These are phyloP conservation scores for Leptodactylus fuscus DNA, from an alignment of 2,113 vertebrate species.

Conservation along the genomic window DNA sequence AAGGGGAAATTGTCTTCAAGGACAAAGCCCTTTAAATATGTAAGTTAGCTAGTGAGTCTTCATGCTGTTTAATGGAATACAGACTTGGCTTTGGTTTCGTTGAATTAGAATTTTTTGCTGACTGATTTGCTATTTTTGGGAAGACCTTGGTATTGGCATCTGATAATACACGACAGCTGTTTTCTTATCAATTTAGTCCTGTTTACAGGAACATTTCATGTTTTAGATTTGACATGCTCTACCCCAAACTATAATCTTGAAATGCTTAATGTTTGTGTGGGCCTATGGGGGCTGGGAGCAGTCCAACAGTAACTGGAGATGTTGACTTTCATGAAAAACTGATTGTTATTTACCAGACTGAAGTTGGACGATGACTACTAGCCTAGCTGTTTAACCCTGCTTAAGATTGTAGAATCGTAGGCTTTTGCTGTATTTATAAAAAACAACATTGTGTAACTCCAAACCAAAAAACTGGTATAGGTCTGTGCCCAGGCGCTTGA, in stretches of 20 bases:
- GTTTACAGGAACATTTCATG: constrained; percentile 23
- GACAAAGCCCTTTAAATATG: too few relatives aligned
- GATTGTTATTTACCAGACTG: background rate
- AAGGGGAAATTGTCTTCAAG: too few relatives aligned
- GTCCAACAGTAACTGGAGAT: background rate
- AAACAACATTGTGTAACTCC: too few relatives aligned
- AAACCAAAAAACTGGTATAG: too few relatives aligned
- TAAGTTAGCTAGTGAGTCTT: background rate
- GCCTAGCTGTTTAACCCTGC: too few relatives aligned
- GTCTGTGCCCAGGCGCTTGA: too few relatives aligned
- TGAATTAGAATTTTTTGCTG: background rate
- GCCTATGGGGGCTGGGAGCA: background rate
- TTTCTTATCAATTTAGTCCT: constrained; percentile 14
- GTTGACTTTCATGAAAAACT: background rate
- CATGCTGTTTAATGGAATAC: constrained; percentile 1
- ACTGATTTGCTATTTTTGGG: background rate
- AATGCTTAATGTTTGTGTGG: background rate
- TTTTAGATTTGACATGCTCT: background rate
- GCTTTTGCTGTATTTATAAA: background rate
- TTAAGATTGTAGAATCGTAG: too few relatives aligned
- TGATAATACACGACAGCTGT: background rate
- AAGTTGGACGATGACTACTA: background rate
- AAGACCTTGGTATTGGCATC: background rate
- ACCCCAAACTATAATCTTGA: constrained; percentile 6
- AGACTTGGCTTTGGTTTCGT: background rate